phyloP scores from a whole-genome alignment of 1,140 invertebrate genomes.

The Rhizoglyphus robini region DNA sequence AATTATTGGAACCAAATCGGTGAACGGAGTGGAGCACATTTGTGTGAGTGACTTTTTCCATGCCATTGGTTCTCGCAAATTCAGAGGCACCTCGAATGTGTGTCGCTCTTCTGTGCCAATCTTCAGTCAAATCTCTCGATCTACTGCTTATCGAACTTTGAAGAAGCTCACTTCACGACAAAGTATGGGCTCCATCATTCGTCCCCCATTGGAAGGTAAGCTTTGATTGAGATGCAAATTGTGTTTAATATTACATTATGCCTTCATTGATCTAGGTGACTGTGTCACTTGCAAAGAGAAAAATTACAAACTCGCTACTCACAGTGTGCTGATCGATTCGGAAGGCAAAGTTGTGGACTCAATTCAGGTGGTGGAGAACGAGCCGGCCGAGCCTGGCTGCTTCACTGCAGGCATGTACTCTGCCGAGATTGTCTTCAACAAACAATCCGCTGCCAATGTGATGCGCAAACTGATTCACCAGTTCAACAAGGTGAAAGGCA shows the following conservation, averaged over 20 bases:
- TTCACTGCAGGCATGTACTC: not conserved
- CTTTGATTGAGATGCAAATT: not conserved
- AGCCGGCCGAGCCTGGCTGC: not conserved
- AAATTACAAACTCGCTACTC: constrained; percentile 10
- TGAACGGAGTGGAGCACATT: not conserved
- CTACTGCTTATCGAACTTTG: not conserved
- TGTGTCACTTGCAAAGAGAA: too few species aligned
- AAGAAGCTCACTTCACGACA: too few species aligned
- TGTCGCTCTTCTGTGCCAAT: constrained; percentile 31
- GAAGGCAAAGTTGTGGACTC: too few species aligned
- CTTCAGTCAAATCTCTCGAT: constrained; percentile 18
- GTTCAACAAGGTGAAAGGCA: constrained; percentile 8
- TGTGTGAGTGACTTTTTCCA: constrained; percentile 35
- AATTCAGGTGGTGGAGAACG: too few species aligned
- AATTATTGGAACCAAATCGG: not conserved
- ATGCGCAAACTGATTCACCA: not conserved
- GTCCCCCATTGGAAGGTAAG: too few species aligned
- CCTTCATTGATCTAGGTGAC: not conserved
- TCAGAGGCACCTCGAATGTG: constrained; percentile 41
- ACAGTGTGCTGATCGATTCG: too few species aligned
- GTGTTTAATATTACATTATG: not conserved
- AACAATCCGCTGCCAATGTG: too few species aligned
- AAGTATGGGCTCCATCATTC: not conserved
- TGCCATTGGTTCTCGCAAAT: constrained; percentile 40
- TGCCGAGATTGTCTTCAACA: constrained; percentile 14